These are phyloP conservation scores for Eristalis tenax DNA, from an alignment of 2,888 invertebrate genomes.

Conservation along the genomic window DNA sequence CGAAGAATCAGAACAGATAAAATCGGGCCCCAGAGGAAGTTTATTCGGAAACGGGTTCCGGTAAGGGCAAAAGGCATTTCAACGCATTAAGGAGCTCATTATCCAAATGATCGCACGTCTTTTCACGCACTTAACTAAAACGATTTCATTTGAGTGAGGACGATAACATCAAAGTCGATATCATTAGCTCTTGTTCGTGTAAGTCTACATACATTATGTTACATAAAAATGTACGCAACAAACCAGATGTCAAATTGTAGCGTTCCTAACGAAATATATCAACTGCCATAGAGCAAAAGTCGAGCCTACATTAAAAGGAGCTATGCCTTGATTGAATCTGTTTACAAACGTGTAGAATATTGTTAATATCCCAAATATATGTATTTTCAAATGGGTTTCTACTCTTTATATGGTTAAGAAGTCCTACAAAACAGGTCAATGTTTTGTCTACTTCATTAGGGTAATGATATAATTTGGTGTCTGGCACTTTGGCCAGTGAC, in stretches of 20 bases:
- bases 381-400: background rate
- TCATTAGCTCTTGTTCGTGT: background rate
- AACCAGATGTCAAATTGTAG: background rate
- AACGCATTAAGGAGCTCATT: slow-evolving; percentile 20
- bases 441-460: background rate
- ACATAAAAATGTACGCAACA: slow-evolving; percentile 5
- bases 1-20: background rate
- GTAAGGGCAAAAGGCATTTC: slow-evolving; percentile 15
- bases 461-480: background rate
- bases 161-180: background rate
- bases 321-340: background rate
- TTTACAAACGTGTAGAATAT: background rate
- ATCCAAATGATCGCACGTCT: too few relatives aligned
- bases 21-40: background rate
- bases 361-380: slow-evolving; percentile 10
- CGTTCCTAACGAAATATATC: background rate
- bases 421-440: background rate
- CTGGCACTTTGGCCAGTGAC: background rate
- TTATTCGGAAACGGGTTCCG: background rate
- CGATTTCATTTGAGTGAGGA: background rate
- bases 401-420: background rate
- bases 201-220: background rate
- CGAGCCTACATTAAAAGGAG: background rate
- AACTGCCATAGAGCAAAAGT: slow-evolving; percentile 23
- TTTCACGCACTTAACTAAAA: background rate